These are phyloP conservation scores for Centropristis striata DNA, from an alignment of 2,113 vertebrate species.

Conservation along the genomic window DNA sequence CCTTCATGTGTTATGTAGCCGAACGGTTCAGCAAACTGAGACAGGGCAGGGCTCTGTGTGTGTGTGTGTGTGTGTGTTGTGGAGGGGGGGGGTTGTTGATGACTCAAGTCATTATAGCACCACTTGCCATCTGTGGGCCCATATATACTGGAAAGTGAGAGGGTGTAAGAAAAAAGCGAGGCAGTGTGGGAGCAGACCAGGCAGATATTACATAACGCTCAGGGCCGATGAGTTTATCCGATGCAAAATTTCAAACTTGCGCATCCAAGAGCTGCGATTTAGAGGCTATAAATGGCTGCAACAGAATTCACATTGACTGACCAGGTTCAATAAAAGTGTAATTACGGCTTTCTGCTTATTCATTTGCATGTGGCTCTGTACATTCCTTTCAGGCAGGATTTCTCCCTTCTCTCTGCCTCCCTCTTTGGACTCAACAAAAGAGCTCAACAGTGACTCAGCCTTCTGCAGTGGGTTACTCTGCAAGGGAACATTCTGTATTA, in stretches of 20 bases:
- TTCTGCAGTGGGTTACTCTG: slow-evolving; percentile 39
- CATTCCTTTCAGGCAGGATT: slow-evolving; percentile 49
- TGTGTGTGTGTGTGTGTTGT: neutral
- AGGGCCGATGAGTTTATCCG: slow-evolving; percentile 41
- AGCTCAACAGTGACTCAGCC: slow-evolving; percentile 66
- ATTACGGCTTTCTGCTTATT: slow-evolving; percentile 34
- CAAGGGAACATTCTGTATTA: slow-evolving; percentile 40
- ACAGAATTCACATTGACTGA: slow-evolving; percentile 4
- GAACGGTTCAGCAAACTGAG: slow-evolving; percentile 36
- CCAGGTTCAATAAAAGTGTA: slow-evolving; percentile 37
- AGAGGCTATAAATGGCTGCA: slow-evolving; percentile 22
- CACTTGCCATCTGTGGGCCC: slow-evolving; percentile 65
- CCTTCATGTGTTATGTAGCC: slow-evolving; percentile 7
- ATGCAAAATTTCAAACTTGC: slow-evolving; percentile 38
- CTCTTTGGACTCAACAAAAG: slow-evolving; percentile 49
- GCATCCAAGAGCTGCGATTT: neutral
- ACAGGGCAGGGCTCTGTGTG: slow-evolving; percentile 19
- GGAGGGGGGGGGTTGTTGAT: neutral
- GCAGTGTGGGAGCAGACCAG: slow-evolving; percentile 56
- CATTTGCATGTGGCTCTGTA: slow-evolving; percentile 26
- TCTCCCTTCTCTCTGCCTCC: slow-evolving; percentile 37
- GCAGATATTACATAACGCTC: slow-evolving; percentile 60
- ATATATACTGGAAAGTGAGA: slow-evolving; percentile 58
- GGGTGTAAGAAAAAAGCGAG: slow-evolving; percentile 50
- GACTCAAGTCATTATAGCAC: slow-evolving; percentile 65